Evolutionary conservation across 2,888 invertebrate species (phyloP).

Genomic region (Synergus umbraculus): DNA sequence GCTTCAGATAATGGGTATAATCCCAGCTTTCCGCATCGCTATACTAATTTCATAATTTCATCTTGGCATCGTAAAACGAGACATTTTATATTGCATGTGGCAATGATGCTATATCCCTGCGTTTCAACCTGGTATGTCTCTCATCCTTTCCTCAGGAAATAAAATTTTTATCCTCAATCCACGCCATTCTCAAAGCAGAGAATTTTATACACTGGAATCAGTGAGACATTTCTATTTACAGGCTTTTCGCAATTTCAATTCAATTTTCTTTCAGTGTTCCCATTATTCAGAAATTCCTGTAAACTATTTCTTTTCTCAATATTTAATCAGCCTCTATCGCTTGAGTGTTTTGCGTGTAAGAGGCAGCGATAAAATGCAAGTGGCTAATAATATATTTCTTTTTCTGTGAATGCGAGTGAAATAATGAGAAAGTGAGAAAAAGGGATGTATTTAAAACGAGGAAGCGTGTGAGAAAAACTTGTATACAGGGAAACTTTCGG

Average conservation of each 20-base stretch:
- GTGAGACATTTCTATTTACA: slow-evolving; percentile 9
- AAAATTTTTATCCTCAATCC: slow-evolving; percentile 39
- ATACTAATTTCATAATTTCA: slow-evolving; percentile 34
- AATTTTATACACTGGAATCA: neutral
- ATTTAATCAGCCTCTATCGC: neutral
- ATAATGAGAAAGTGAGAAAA: neutral
- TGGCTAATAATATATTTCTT: neutral
- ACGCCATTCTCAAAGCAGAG: neutral
- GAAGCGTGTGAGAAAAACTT: neutral
- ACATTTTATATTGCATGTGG: slow-evolving; percentile 20
- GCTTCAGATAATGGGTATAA: slow-evolving; percentile 23
- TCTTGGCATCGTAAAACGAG: slow-evolving; percentile 3
- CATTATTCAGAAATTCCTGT: neutral
- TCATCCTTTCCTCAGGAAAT: slow-evolving; percentile 36
- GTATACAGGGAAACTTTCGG: neutral
- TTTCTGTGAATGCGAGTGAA: neutral
- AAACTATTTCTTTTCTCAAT: too few relatives aligned
- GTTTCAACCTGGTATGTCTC: slow-evolving; percentile 20
- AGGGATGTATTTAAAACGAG: neutral
- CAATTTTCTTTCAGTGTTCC: neutral
- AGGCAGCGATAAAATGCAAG: neutral
- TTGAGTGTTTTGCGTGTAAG: neutral
- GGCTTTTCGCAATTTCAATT: slow-evolving; percentile 33
- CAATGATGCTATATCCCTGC: slow-evolving; percentile 22
- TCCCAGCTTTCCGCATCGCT: slow-evolving; percentile 30